Percentiles rank a stretch among this genome's conserved stretches.
Evolutionary conservation across 2,113 vertebrate genomes (phyloP).

Genomic region (Actenoides lindsayi): DNA sequence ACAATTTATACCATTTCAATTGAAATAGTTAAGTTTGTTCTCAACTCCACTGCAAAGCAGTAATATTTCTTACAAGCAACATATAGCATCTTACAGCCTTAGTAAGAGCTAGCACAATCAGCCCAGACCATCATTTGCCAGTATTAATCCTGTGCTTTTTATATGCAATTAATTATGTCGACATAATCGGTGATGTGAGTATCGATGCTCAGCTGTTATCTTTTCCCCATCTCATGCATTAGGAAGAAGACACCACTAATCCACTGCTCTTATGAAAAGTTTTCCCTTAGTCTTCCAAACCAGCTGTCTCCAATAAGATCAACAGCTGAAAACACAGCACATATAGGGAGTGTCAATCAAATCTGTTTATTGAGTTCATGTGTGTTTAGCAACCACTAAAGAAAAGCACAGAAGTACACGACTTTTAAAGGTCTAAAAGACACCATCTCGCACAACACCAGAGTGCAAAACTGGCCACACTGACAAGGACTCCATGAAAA

Average conservation of each 20-base stretch:
- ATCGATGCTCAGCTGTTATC: background rate
- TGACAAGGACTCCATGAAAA: background rate
- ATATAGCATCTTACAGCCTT: background rate
- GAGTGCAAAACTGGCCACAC: background rate
- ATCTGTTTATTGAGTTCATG: background rate
- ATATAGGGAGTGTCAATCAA: background rate
- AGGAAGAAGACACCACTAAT: background rate
- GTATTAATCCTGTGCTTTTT: background rate
- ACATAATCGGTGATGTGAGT: background rate
- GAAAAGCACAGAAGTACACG: background rate
- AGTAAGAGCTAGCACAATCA: background rate
- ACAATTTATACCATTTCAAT: background rate
- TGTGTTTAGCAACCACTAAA: background rate
- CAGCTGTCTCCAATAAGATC: background rate
- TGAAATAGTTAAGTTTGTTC: background rate
- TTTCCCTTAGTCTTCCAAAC: background rate
- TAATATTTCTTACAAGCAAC: background rate
- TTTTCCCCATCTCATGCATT: background rate
- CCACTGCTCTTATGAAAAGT: background rate
- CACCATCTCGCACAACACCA: background rate
- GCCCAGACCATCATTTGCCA: background rate
- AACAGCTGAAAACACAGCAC: constrained; percentile 32
- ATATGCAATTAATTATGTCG: background rate
- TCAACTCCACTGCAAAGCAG: background rate
- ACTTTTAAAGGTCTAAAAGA: background rate